Base-by-base conservation (phyloP, 2,113 vertebrate species). In the Scopus umbretta region DNA sequence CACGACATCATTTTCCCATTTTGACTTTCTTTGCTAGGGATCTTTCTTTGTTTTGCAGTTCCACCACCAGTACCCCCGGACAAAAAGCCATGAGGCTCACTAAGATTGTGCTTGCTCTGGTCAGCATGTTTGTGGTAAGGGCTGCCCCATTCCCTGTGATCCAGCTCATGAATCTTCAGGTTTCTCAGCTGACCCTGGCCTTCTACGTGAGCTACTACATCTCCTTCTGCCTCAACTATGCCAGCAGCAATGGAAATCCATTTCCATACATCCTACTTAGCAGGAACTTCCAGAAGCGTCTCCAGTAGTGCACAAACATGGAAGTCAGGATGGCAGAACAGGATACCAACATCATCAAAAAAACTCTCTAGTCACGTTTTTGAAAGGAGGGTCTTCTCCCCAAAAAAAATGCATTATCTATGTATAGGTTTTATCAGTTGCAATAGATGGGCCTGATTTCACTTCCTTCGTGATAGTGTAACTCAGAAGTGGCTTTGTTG, bases 211-310 rank as follows among this genome's bases (percentile, higher is more conserved):
- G 92, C 95, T 98, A 97, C 82, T 97, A 96, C n/a, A 30, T 96
- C 66, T 97, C 96, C 38, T 92, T 97, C 75, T 98, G 98, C 88
- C 97, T 98, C 90, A 98, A 97, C 88, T 98, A 97, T 3, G 55
- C 96, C 75, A 96, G 95, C 88, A 98, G 97, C 88, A 96, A 94
- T 58, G 78, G 97, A 76, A 98, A 97, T 62, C 97, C 98, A 81
- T 98, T 98, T 83, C 97, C 97, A 34, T 97, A 97, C 87, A 96
- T 97, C 71, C 80, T 98, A 23, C 82, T 98, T 62, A 98, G 97
- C 87, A 95, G 92, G 87, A 98, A 97, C 80, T 98, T 98, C 92
- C 86, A 86, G 56, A 98, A 97, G 62, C 43, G n/a, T 67, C 81
- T 98, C 50, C 26, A 5, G 65, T 22, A 3, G 20, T 92, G 87